phyloP scores from a whole-genome alignment of 2,888 invertebrate genomes.

The Ischnus inquisitorius region DNA sequence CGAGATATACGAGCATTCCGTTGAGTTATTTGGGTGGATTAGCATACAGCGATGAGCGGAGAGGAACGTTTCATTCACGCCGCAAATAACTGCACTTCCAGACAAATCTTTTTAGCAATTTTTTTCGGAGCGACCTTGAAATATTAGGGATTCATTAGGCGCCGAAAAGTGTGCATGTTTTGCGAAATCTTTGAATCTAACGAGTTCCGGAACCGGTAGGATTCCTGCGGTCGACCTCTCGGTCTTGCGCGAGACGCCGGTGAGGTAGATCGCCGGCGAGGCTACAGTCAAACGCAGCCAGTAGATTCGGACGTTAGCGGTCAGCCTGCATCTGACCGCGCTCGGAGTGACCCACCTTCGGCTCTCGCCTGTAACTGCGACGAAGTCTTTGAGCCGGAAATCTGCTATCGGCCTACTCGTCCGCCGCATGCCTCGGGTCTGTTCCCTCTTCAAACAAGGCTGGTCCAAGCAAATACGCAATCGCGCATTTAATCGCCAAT shows the following conservation, averaged over 20 bases:
- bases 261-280: neutral
- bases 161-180: neutral
- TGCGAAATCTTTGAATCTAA: neutral
- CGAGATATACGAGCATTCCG: too few species aligned
- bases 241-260: constrained; percentile 21
- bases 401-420: neutral
- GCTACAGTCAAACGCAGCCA: constrained; percentile 27
- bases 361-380: constrained; percentile 27
- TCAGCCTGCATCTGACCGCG: constrained; percentile 55
- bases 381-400: constrained; percentile 17
- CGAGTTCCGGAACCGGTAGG: neutral
- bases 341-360: constrained; percentile 1
- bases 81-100: too few species aligned
- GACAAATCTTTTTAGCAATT: too few species aligned
- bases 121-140: too few species aligned
- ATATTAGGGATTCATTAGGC: too few species aligned
- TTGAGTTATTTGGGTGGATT: too few species aligned
- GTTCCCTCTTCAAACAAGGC: neutral
- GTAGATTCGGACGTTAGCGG: constrained; percentile 50
- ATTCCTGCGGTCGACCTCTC: constrained; percentile 41
- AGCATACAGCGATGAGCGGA: too few species aligned
- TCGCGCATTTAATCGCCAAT: too few species aligned
- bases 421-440: neutral
- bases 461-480: neutral
- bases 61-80: too few species aligned